Base-by-base conservation (phyloP, 2,113 vertebrate genomes). In the Atractosteus spatula region DNA sequence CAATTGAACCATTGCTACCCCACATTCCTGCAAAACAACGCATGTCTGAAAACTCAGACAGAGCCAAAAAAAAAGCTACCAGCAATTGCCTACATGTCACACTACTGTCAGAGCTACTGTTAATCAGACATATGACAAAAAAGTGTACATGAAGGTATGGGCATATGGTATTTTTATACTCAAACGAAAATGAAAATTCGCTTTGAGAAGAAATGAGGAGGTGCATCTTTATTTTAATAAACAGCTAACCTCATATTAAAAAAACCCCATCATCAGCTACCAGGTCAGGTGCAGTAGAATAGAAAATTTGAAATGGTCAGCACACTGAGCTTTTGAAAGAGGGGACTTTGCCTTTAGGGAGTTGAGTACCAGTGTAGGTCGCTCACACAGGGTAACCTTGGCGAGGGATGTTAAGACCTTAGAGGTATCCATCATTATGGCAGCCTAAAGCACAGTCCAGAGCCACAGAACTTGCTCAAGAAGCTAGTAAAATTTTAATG, bases 401-500 rank as follows among this genome's bases (percentile, higher is more conserved):
- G 90, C 85, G 89, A 88, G 88, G 91, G 85, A 88, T 92, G 89
- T 81, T 85, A 85, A 87, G 90, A 89, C 90, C 90, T 85, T 4
- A 3, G 83, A 92, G 89, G 89, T 88, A 92, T 96, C 94, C 87
- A 90, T 94, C 94, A 94, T 84, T 75, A 79, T 71, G 85, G 86
- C 93, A 89, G 94, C 91, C 89, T 79, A 57, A 71, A 94, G 94
- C 91, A 82, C 81, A 85, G 83, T 80, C 85, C 79, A 77, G 86
- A 94, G 92, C 90, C 83, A 79, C 89, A 92, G 89, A 94, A 94
- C 91, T 94, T 92, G 94, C 91, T 82, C 59, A 92, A 93, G 89
- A 94, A 94, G 91, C 96, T 94, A 96, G 96, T 98, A 97, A 97
- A 98, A 97, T 94, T 98, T 93, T 98, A 98, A 98, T 99, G 95